phyloP scores from a whole-genome alignment of 2,113 vertebrate genomes.

The Circaetus gallicus region DNA sequence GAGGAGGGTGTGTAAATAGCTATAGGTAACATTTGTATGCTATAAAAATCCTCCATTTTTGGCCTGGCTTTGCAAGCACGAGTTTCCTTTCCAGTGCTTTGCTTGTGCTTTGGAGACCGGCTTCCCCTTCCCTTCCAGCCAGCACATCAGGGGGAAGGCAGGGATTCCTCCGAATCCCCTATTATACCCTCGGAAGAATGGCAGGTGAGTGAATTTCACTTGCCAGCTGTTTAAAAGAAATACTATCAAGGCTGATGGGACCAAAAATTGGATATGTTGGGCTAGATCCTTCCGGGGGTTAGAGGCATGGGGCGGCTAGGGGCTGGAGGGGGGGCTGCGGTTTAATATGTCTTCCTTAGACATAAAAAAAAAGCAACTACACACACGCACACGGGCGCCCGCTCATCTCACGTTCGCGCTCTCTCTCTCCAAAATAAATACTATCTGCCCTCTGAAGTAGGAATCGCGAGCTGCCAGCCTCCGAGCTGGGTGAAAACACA shows the following conservation, averaged over 20 bases:
- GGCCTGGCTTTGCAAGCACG: neutral
- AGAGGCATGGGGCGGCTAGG: fast-evolving
- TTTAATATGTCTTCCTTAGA: neutral
- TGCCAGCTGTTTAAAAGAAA: neutral
- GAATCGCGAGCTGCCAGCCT: neutral
- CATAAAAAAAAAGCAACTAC: neutral
- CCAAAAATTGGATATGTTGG: neutral
- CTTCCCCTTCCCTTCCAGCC: neutral
- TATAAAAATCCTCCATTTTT: neutral
- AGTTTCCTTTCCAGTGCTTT: neutral
- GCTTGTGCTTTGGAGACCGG: neutral
- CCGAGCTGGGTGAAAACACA: neutral
- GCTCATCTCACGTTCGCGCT: fast-evolving
- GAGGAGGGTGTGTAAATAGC: constrained; percentile 34
- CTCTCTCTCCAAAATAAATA: neutral
- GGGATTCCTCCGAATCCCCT: neutral
- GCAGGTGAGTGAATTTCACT: neutral
- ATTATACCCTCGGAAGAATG: fast-evolving
- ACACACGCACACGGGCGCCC: neutral
- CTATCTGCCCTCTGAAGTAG: neutral
- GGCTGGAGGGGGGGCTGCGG: neutral
- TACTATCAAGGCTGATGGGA: neutral
- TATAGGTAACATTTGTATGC: constrained; percentile 2
- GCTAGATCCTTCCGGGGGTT: fast-evolving
- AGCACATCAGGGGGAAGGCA: neutral